Evolutionary conservation across 2,113 vertebrate species (phyloP), one percentile per base, ranked within the genome.

Genomic region (Tetrao urogallus): DNA sequence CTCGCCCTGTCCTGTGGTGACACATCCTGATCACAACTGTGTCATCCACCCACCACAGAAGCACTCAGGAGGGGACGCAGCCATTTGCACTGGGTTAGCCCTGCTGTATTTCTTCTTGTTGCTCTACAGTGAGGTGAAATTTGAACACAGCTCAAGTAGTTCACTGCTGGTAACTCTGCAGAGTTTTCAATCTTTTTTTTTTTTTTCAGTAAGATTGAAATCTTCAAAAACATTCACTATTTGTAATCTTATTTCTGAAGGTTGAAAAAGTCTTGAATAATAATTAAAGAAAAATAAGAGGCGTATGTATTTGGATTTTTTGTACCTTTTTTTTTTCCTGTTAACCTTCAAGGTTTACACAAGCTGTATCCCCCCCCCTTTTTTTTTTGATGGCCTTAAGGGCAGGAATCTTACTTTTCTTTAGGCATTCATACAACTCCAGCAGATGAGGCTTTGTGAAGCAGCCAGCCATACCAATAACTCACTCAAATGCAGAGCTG

Each of bases 371-470:
- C 12, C 10, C 12, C 11, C 12, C 10, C 11, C 9, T 3, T 32
- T 64, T 34, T 36, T 58, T 69, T 88, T 63, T n/a, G 60, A 80
- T 34, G 70, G 61, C 50, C 82, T 28, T 2, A 3, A 78, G 79
- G 52, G 52, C 67, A 88, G 89, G 69, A 88, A 71, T 74, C 34
- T 40, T 80, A 56, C 87, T 95, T 74, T 91, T 88, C 64, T 92
- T 92, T 45, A 88, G 43, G 47, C 72, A 88, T 21, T 96, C 30
- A 47, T 90, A 72, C 42, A 76, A 79, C n/a, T 90, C 88, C 86
- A 90, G 88, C 76, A 94, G 79, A 89, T 78, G 58, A 88, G 8
- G 80, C 70, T 95, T 91, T 95, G 77, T 81, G 82, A 97, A 81
- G 81, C 88, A 83, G 79, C 73, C 76, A 91, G 73, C 50, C 77